phyloP scores from a whole-genome alignment of 2,888 invertebrate species.

The Eristalis arbustorum region DNA sequence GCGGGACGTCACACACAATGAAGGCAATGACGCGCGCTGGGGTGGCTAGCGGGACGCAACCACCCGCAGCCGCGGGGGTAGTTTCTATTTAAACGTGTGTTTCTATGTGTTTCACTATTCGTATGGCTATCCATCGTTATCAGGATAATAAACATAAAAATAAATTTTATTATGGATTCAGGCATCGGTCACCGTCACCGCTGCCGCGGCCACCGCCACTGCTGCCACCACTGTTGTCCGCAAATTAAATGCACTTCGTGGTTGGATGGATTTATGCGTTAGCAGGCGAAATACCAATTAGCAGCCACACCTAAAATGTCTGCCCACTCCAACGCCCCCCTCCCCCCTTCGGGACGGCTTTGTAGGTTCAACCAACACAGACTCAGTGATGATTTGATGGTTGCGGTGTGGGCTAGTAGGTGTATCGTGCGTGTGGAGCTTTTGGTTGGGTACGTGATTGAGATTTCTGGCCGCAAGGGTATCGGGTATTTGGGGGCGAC shows the following conservation, averaged over 20 bases:
- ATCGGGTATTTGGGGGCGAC: not conserved
- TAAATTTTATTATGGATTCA: constrained; percentile 53
- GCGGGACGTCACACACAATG: constrained; percentile 22
- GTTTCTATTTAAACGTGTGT: constrained; percentile 33
- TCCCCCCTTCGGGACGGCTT: too few relatives aligned
- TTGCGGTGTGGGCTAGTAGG: not conserved
- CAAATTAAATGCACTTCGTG: constrained; percentile 61
- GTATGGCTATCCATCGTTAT: constrained; percentile 21
- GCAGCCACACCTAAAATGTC: constrained; percentile 50
- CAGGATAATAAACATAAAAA: constrained; percentile 54
- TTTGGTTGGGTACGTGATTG: not conserved
- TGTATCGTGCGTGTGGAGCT: not conserved
- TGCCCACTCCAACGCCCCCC: not conserved
- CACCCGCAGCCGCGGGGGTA: constrained; percentile 26
- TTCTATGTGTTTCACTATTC: not conserved
- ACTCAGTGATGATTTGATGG: not conserved
- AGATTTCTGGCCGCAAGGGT: not conserved
- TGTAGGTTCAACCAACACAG: not conserved
- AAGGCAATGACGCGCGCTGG: not conserved
- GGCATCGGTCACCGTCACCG: not conserved
- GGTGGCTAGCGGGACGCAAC: not conserved
- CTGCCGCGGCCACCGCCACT: not conserved
- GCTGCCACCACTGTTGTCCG: constrained; percentile 15
- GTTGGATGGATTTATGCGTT: constrained; percentile 53
- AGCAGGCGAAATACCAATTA: constrained; percentile 56